These are phyloP conservation scores for Acanthurus leucopareius DNA, from an alignment of 2,797 vertebrate species.

Conservation along the genomic window DNA sequence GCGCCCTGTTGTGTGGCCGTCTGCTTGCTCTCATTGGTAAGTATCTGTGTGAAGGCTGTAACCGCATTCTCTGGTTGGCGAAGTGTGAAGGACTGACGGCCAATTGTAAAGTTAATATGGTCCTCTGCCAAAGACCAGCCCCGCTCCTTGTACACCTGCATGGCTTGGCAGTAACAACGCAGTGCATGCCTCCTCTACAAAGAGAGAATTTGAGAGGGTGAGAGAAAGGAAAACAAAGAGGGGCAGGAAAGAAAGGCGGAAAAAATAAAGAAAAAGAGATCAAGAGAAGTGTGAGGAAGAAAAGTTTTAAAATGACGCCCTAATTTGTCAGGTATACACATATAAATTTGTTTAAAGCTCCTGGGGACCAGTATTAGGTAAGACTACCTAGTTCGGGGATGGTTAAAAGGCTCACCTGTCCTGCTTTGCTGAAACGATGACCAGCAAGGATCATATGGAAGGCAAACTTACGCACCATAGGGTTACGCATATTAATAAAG, in stretches of 20 bases:
- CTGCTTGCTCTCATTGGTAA: conserved; percentile 96
- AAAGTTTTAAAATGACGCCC: too few relatives aligned
- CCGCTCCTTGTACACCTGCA: conserved; percentile 98
- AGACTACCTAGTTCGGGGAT: neutral
- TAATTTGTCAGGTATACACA: neutral
- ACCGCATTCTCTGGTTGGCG: conserved; percentile 92
- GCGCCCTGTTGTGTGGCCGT: conserved; percentile 94
- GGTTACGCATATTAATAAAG: conserved; percentile 97
- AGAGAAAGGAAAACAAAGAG: conserved; percentile 5
- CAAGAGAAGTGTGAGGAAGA: too few relatives aligned
- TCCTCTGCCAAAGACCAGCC: conserved; percentile 98
- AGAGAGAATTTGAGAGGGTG: conserved; percentile 33
- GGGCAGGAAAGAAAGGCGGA: too few relatives aligned
- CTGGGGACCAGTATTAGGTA: neutral
- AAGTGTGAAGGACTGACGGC: conserved; percentile 95
- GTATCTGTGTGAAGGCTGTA: conserved; percentile 94
- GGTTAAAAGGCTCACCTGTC: conserved; percentile 87
- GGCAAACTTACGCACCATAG: conserved; percentile 98
- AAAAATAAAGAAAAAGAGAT: too few relatives aligned
- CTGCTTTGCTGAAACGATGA: conserved; percentile 98
- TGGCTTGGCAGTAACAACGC: conserved; percentile 97
- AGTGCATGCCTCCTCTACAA: conserved; percentile 93
- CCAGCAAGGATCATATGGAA: conserved; percentile 99
- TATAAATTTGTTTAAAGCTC: neutral
- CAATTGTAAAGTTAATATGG: conserved; percentile 99